Base-by-base conservation (phyloP, 2,797 vertebrate species). In the Spinus pinus region DNA sequence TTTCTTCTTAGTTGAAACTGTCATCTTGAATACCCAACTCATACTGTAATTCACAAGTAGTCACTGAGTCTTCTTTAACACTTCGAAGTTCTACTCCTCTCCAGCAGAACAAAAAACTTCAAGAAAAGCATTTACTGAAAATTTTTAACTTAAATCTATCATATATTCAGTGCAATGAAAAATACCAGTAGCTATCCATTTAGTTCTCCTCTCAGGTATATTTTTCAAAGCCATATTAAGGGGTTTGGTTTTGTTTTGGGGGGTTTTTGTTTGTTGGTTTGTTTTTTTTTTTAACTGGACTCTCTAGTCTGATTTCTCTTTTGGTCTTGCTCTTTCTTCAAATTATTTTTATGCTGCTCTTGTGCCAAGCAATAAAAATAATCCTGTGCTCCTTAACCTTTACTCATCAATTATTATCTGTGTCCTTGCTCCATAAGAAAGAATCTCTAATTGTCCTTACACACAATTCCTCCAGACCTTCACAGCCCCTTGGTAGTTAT, bases 321-420 rank as follows among this genome's bases (percentile, higher is more conserved):
- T 84, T 69, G 41, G n/a, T 89, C 71, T 89, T 88, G 50, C 18
- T 92, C 39, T 57, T 77, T 87, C 67, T 93, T 89, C 72, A 78
- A 50, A 87, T 50, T 75, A 66, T 41, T 91, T 77, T 53, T 74
- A 85, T 14, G 19, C 23, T 78, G 31, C 31, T 82, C 35, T 80
- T 77, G 16, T 78, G 56, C 42, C 81, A 82, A 88, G n/a, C 35
- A 82, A 89, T 83, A 81, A 92, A 64, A 84, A 54, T 6, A 78
- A 57, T 72, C 50, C 46, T 65, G 27, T 31, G 27, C 27, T 94
- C 23, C 44, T 81, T 70, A 89, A 57, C 42, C 42, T 94, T 94
- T 75, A 54, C n/a, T 92, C 47, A 86, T 41, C 51, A 75, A 21
- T 86, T 73, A 84, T 30, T 72, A 71, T 69, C 46, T 79, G 24